These are phyloP conservation scores for Aleiodes leptofemur DNA, from an alignment of 2,888 invertebrate genomes.

Conservation along the genomic window DNA sequence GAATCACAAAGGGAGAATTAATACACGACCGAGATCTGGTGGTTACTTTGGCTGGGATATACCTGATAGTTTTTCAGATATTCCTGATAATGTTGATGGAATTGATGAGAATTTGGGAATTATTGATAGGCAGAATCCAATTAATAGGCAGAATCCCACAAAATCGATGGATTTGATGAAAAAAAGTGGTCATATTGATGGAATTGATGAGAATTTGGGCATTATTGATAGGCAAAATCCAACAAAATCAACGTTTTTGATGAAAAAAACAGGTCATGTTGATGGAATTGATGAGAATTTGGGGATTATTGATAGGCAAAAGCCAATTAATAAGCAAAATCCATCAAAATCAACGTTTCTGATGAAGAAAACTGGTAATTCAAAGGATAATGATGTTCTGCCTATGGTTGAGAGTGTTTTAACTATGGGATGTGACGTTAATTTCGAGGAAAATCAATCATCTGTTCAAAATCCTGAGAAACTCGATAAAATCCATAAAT, in stretches of 20 bases:
- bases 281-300: slow-evolving; percentile 41
- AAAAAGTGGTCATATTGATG: background rate
- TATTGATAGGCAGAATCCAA: background rate
- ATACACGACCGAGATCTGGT: slow-evolving; percentile 49
- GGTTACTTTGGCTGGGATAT: slow-evolving; percentile 54
- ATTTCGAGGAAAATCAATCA: background rate
- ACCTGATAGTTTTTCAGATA: slow-evolving; percentile 40
- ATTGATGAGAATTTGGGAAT: slow-evolving; percentile 30
- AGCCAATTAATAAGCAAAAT: no score
- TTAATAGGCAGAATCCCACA: no score
- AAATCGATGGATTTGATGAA: background rate
- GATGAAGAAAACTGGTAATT: background rate
- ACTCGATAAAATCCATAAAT: background rate
- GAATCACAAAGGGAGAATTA: slow-evolving; percentile 37
- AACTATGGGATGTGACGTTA: background rate
- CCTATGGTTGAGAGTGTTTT: background rate
- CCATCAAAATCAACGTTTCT: background rate
- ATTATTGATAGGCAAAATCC: no score
- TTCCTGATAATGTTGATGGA: slow-evolving; percentile 47
- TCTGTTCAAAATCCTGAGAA: background rate
- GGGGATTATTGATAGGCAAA: background rate
- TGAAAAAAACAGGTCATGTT: no score
- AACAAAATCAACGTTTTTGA: no score
- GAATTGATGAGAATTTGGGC: no score
- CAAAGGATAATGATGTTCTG: background rate